Evolutionary conservation across 2,888 invertebrate species (phyloP).

Genomic region (Polia nebulosa): DNA sequence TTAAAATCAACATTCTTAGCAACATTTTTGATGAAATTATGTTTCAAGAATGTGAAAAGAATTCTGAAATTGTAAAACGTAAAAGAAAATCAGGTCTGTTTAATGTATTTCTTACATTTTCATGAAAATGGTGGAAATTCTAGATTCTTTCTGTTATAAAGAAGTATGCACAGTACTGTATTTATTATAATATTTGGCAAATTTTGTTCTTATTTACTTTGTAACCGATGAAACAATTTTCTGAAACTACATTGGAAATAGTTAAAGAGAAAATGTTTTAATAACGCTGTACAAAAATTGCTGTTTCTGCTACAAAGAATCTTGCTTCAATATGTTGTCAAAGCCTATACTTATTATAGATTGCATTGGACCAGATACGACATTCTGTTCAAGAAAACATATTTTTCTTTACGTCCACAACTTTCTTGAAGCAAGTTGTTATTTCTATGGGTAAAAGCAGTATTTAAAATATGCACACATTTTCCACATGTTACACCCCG

Average conservation of each 20-base stretch:
- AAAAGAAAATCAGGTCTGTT: conserved; percentile 8
- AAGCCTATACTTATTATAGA: too few relatives aligned
- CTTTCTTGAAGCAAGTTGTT: too few relatives aligned
- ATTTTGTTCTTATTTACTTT: conserved; percentile 29
- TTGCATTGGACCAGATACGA: neutral
- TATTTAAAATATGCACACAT: too few relatives aligned
- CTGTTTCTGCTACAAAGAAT: conserved; percentile 8
- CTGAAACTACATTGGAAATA: conserved; percentile 39
- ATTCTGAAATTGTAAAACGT: conserved; percentile 25
- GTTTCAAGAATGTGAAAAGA: conserved; percentile 48
- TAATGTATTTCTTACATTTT: conserved; percentile 12
- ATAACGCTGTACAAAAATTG: neutral
- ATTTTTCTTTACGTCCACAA: too few relatives aligned
- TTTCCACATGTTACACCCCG: too few relatives aligned
- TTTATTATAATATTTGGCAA: conserved; percentile 21
- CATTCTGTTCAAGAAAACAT: neutral
- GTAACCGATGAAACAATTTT: conserved; percentile 18
- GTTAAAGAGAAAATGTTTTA: conserved; percentile 9
- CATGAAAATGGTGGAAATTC: conserved; percentile 1
- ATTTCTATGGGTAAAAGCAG: too few relatives aligned
- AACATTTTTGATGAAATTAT: conserved; percentile 42
- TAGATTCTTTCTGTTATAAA: neutral
- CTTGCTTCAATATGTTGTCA: neutral
- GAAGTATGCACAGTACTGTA: neutral
- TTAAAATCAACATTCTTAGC: conserved; percentile 51